Evolutionary conservation across 1,140 invertebrate species (phyloP).

Genomic region (Idris sp.): DNA sequence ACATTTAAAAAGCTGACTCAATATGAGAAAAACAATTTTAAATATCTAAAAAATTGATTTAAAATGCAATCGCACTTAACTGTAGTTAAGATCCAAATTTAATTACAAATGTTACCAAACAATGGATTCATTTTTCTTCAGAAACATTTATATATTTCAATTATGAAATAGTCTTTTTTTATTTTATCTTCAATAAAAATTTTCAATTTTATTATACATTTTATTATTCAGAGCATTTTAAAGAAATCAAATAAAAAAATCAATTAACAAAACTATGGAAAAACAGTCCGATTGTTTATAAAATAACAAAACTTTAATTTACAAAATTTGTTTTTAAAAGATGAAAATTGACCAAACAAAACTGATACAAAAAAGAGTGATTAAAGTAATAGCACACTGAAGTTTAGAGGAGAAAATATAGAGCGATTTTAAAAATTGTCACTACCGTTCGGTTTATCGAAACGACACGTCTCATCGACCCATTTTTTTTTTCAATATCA

Average conservation of each 20-base stretch:
- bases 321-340: neutral
- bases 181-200: too few species aligned
- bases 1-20: slow-evolving; percentile 7
- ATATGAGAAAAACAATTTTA: slow-evolving; percentile 12
- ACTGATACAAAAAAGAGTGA: neutral
- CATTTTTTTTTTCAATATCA: slow-evolving; percentile 65
- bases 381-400: slow-evolving; percentile 8
- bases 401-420: slow-evolving; percentile 29
- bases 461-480: slow-evolving; percentile 17
- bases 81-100: neutral
- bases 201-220: too few species aligned
- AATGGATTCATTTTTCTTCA: slow-evolving; percentile 2
- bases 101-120: too few species aligned
- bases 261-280: too few species aligned
- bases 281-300: too few species aligned
- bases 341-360: too few species aligned
- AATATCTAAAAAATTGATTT: neutral
- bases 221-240: too few species aligned
- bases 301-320: too few species aligned
- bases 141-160: slow-evolving; percentile 1
- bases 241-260: too few species aligned
- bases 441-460: slow-evolving; percentile 53
- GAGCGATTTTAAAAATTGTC: slow-evolving; percentile 34
- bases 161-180: too few species aligned
- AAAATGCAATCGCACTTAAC: slow-evolving; percentile 7